Conservation (phyloP, 2,113 vertebrate genomes). For the Pungitius pungitius region DNA sequence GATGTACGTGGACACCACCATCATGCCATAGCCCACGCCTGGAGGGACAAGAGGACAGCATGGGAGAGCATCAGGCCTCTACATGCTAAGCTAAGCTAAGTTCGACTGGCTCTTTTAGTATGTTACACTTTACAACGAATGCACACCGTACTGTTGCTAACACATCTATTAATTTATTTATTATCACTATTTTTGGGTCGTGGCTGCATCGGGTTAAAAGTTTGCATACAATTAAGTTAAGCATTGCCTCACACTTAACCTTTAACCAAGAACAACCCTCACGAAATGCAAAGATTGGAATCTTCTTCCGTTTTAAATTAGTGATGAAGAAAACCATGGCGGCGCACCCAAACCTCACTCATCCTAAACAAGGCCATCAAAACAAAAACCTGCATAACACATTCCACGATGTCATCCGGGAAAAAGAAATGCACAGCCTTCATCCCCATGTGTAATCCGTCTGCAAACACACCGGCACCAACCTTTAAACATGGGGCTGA, state of each 20-base stretch:
- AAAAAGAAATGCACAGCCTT: background rate
- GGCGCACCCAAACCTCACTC: too few species aligned
- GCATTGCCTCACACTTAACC: background rate
- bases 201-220: background rate
- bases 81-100: background rate
- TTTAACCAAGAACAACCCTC: too few species aligned
- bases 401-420: background rate
- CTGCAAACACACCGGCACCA: slow-evolving; percentile 45
- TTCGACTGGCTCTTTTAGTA: background rate
- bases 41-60: background rate
- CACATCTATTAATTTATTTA: background rate
- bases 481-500: slow-evolving; percentile 99
- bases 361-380: background rate
- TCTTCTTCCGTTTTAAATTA: background rate
- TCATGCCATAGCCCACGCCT: slow-evolving; percentile 99
- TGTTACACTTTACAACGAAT: background rate
- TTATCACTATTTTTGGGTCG: too few species aligned
- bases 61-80: background rate
- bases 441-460: background rate
- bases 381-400: background rate
- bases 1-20: slow-evolving; percentile 98
- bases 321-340: too few species aligned
- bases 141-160: background rate
- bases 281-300: background rate
- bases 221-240: background rate